Evolutionary conservation across 1,140 invertebrate genomes (phyloP).

Genomic region (Phymorhynchus buccinoides): DNA sequence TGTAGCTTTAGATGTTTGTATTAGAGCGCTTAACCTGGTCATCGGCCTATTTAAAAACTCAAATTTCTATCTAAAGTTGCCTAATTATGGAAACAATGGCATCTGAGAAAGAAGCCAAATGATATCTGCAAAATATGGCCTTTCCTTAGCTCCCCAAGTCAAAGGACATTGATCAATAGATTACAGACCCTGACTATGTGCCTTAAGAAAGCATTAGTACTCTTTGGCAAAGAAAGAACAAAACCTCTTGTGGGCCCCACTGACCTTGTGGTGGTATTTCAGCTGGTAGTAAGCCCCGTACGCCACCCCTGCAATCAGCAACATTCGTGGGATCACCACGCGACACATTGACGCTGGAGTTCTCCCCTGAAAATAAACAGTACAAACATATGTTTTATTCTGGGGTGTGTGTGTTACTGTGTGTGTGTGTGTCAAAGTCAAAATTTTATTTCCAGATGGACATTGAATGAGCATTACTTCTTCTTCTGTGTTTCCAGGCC

Average conservation of each 20-base stretch:
- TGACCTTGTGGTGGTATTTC: constrained; percentile 36
- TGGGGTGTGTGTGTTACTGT: too few relatives aligned
- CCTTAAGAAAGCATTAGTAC: neutral
- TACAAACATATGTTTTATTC: neutral
- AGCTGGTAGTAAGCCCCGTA: constrained; percentile 33
- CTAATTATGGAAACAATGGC: too few relatives aligned
- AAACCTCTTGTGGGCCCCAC: neutral
- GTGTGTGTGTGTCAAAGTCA: too few relatives aligned
- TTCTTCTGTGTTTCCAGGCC: too few relatives aligned
- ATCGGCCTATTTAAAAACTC: too few relatives aligned
- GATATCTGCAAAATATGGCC: neutral
- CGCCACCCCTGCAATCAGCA: neutral
- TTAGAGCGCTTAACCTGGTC: too few relatives aligned
- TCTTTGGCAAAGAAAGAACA: neutral
- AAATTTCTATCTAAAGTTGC: too few relatives aligned
- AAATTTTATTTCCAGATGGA: too few relatives aligned
- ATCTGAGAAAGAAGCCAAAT: too few relatives aligned
- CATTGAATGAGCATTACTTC: too few relatives aligned
- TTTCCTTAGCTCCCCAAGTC: neutral
- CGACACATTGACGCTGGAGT: constrained; percentile 13
- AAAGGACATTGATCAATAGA: neutral
- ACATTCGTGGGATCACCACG: neutral
- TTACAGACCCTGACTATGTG: neutral
- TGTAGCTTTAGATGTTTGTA: too few relatives aligned
- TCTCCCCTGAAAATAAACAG: constrained; percentile 34